Evolutionary conservation across 2,113 vertebrate species (phyloP).

Genomic region (Aramus guarauna): DNA sequence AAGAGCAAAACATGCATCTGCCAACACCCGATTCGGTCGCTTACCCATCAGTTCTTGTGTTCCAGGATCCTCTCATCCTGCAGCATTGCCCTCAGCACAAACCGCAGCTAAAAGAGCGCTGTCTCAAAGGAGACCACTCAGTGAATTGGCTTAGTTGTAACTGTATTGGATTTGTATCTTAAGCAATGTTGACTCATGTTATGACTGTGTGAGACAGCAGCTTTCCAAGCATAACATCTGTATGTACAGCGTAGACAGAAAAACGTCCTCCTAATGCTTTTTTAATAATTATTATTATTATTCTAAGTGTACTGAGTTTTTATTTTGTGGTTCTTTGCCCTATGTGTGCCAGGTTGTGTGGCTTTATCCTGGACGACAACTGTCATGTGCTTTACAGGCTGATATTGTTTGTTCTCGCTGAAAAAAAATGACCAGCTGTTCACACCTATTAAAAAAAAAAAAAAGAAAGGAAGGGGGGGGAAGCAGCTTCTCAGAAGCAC

Average conservation of each 20-base stretch:
- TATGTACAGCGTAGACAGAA: constrained; percentile 40
- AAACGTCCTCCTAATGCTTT: constrained; percentile 53
- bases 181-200: constrained; percentile 17
- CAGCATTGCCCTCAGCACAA: constrained; percentile 34
- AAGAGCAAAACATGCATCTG: constrained; percentile 25
- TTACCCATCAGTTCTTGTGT: not conserved
- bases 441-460: constrained; percentile 26
- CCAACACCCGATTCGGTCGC: not conserved
- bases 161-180: constrained; percentile 39
- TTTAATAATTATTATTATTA: constrained; percentile 39
- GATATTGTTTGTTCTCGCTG: constrained; percentile 63
- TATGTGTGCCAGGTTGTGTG: constrained; percentile 56
- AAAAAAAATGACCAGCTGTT: constrained; percentile 59
- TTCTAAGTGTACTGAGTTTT: constrained; percentile 65
- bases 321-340: constrained; percentile 62
- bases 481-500: constrained; percentile 64
- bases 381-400: constrained; percentile 63
- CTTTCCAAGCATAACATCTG: constrained; percentile 49
- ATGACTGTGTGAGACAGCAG: constrained; percentile 49
- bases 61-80: constrained; percentile 28
- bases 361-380: constrained; percentile 41
- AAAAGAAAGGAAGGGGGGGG: not conserved
- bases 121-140: constrained; percentile 50
- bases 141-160: constrained; percentile 55
- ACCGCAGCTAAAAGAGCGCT: not conserved